phyloP scores from a whole-genome alignment of 2,113 vertebrate species.

The Morone saxatilis region DNA sequence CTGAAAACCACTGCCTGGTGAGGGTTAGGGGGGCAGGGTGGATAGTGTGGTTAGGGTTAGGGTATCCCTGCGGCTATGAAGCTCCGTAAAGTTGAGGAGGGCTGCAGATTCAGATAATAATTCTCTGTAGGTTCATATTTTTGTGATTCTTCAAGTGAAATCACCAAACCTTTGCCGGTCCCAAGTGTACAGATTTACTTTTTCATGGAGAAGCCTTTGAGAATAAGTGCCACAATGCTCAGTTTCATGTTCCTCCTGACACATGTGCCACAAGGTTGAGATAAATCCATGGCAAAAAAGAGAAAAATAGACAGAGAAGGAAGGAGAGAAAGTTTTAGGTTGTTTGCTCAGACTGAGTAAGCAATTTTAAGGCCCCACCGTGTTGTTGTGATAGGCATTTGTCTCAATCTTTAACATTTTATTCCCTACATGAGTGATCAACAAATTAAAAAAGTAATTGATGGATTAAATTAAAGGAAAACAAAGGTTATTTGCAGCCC shows the following conservation, averaged over 20 bases:
- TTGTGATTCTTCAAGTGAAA: not conserved
- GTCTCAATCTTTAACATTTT: constrained; percentile 22
- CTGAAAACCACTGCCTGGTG: constrained; percentile 7
- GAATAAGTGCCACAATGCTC: not conserved
- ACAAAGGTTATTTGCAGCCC: constrained; percentile 28
- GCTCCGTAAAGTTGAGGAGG: not conserved
- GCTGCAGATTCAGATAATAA: not conserved
- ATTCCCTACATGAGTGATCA: not conserved
- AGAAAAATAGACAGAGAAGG: not conserved
- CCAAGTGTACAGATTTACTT: not conserved
- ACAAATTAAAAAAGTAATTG: constrained; percentile 21
- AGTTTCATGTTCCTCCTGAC: not conserved
- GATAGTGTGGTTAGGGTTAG: no score
- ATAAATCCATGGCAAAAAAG: not conserved
- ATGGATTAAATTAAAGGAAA: constrained; percentile 15
- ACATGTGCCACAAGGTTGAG: not conserved
- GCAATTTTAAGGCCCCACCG: not conserved
- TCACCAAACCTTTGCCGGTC: not conserved
- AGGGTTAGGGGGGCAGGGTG: no score
- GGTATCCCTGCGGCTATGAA: not conserved
- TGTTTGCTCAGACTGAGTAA: not conserved
- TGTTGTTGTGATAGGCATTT: not conserved
- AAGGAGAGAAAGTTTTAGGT: not conserved
- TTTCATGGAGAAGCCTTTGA: not conserved
- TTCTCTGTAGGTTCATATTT: not conserved